Evolutionary conservation across 2,113 vertebrate genomes (phyloP).

Genomic region (Glaucidium brasilianum): DNA sequence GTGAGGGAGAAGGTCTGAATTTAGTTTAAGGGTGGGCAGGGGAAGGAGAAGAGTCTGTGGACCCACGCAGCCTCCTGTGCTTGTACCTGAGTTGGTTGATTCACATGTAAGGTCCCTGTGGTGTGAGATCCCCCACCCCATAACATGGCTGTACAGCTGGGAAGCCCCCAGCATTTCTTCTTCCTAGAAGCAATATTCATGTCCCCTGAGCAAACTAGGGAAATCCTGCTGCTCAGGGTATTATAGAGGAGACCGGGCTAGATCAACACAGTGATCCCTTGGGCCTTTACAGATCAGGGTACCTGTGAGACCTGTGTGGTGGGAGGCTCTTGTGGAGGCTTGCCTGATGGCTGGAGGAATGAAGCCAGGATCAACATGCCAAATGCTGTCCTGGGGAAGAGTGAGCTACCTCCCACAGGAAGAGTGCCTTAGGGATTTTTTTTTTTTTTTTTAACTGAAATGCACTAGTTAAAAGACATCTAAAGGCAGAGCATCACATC

Average conservation of each 20-base stretch:
- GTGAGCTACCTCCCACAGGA: not conserved
- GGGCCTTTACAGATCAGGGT: not conserved
- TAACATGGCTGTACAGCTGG: not conserved
- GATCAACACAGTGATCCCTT: not conserved
- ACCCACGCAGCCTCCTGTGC: not conserved
- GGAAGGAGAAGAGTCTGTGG: not conserved
- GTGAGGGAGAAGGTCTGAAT: not conserved
- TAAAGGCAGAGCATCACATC: not conserved
- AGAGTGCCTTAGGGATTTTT: not conserved
- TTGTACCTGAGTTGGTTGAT: not conserved
- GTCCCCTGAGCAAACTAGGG: not conserved
- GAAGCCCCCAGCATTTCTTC: not conserved
- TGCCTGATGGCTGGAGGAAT: not conserved
- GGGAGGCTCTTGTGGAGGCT: not conserved
- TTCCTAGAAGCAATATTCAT: not conserved
- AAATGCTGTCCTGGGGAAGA: not conserved
- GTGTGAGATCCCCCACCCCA: not conserved
- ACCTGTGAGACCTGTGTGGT: not conserved
- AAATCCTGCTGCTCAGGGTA: not conserved
- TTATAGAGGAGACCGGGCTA: not conserved
- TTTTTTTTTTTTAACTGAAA: not conserved
- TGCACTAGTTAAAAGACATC: not conserved
- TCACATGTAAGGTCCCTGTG: not conserved
- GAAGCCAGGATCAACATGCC: not conserved
- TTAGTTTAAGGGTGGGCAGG: not conserved